Evolutionary conservation across 2,888 invertebrate species (phyloP), one percentile per base, ranked within the genome.

Genomic region (Meghimatium bilineatum): DNA sequence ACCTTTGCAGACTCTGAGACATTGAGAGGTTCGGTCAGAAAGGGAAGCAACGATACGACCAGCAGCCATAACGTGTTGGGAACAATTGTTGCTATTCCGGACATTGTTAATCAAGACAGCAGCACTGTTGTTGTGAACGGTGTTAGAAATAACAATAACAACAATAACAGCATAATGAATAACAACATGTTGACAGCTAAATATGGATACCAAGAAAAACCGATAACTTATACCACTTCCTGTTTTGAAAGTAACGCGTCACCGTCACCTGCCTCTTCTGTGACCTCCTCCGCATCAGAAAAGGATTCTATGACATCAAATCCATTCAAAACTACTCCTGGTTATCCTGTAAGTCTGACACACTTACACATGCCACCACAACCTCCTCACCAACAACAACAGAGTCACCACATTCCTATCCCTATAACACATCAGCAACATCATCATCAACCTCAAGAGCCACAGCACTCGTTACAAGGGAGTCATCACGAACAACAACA

Each of bases 251-350:
- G 44, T 56, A 79, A 38, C 74, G 44, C 60, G 1, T 29, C 83
- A 1, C 74, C 83, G 12, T 83, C 83, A 32, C 83, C 83, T 10
- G 32, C 83, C 12, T 83, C 83, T 29, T 78, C 78, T n/a, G 49
- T 78, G 8, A 34, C 36, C 10, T 79, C 83, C 12, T 78, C 60
- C 44, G 60, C 60, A 0, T 83, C 83, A 38, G 83, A 83, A 29
- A 83, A 83, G 38, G 83, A 83, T n/a, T 72, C 78, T 26, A 26
- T 79, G 34, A 60, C 60, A n/a, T 72, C 81, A 63, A 29, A 72
- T 26, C 56, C 81, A n/a, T 74, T 81, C 38, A 81, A 72, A n/a
- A 29, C 49, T 71, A 63, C 29, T 63, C 29, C 63, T 8, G 74
- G 81, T 17, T 81, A 72, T 44, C 72, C 69, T n/a, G 5, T 74